Evolutionary conservation across 2,797 vertebrate genomes (phyloP).

Genomic region (Anguilla pacifica): DNA sequence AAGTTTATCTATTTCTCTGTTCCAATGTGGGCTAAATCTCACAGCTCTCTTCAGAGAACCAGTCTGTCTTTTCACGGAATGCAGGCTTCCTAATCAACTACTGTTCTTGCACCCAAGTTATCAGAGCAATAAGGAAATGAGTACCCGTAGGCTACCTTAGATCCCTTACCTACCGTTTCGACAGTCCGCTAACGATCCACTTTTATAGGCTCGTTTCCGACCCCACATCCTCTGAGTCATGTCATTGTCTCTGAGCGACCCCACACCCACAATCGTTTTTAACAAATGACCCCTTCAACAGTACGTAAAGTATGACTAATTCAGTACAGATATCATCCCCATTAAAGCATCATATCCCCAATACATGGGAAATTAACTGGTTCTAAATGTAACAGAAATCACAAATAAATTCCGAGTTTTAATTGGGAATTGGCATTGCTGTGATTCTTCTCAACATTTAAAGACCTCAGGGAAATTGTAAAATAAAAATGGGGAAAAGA

Average conservation of each 20-base stretch:
- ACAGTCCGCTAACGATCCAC: constrained; percentile 32
- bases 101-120: constrained; percentile 6
- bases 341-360: background rate
- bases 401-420: background rate
- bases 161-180: constrained; percentile 32
- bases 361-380: background rate
- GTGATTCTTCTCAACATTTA: background rate
- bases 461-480: background rate
- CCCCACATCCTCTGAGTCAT: constrained; percentile 39
- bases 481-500: background rate
- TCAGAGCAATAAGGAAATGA: background rate
- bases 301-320: background rate
- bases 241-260: constrained; percentile 27
- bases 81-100: background rate
- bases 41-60: background rate
- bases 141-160: background rate
- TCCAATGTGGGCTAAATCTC: background rate
- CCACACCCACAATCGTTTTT: background rate
- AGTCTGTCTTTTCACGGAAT: background rate
- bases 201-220: constrained; percentile 53
- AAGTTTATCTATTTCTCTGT: background rate
- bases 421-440: background rate
- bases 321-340: background rate
- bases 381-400: background rate
- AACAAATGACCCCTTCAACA: constrained; percentile 4